A percentile compares a stretch with the other conserved stretches of the same genome.
phyloP scores from a whole-genome alignment of 2,113 vertebrate genomes.

The Strigops habroptila region DNA sequence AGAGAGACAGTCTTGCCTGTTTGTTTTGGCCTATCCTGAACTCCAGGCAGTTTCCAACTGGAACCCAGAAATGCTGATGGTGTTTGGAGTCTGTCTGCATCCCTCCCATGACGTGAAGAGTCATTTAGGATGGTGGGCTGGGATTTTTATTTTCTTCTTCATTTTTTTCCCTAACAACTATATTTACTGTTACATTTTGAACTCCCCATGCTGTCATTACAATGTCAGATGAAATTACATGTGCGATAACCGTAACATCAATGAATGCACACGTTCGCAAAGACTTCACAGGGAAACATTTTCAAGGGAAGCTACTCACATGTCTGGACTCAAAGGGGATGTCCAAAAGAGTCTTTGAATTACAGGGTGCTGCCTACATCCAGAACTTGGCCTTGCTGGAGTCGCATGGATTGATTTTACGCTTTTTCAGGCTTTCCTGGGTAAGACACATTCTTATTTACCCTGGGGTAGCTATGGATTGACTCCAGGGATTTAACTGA shows the following conservation, averaged over 20 bases:
- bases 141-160: neutral
- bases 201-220: constrained; percentile 46
- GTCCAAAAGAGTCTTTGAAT: constrained; percentile 7
- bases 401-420: neutral
- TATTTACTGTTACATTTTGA: constrained; percentile 46
- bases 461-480: neutral
- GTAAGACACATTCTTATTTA: neutral
- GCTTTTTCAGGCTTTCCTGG: neutral
- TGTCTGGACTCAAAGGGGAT: neutral
- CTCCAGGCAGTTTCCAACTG: constrained; percentile 36
- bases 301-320: constrained; percentile 5
- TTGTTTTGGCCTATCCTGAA: neutral
- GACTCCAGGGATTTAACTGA: neutral
- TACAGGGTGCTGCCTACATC: neutral
- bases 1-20: neutral
- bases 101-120: constrained; percentile 21
- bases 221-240: constrained; percentile 38
- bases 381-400: neutral
- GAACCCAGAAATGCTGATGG: constrained; percentile 46
- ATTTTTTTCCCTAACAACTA: neutral
- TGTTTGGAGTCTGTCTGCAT: constrained; percentile 35
- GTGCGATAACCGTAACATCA: neutral
- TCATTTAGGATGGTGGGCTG: constrained; percentile 1
- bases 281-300: constrained; percentile 12
- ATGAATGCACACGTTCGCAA: neutral